Base-by-base conservation (phyloP, 2,888 invertebrate genomes). In the Cheiracanthium punctorium region DNA sequence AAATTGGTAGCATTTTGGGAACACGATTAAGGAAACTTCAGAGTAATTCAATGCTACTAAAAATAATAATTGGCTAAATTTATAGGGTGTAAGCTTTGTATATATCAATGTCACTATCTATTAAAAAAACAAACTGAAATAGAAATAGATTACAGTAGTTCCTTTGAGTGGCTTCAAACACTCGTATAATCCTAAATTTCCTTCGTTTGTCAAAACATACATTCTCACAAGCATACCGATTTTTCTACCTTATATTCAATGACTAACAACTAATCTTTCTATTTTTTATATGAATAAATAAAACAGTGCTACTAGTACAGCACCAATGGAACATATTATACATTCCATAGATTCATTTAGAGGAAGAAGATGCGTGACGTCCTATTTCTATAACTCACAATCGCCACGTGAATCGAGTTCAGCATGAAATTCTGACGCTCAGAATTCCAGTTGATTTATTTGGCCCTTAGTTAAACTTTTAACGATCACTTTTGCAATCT, bases 221-320 rank as follows among this genome's bases (percentile, higher is more conserved):
- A 87, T 77, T 77, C 81, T 77, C 81, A 87, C 87, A 87, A 81
- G 76, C 87, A 87, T 87, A 72, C 81, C 75, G 81, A 75, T 41
- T 72, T n/a, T 70, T 75, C 74, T 80, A 37, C 75, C 80, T 64
- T 71, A 80, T 86, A 86, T 81, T 87, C 81, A 81, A 77, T 81
- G 81, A 87, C 81, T 87, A 81, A 87, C 81, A 87, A 81, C 87
- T 87, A 87, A 81, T 87, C 76, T 76, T 87, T 73, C 87, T 87
- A 87, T 86, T 58, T 69, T 76, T 87, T 87, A 87, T 81, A 72
- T 87, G 76, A 87, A 81, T 87, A 87, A 87, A 87, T 81, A 87
- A 87, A 87, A 87, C 87, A 87, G 87, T 87, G 87, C 87, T 77
- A 76, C 80, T 80, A 81, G 73, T 52, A 67, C 81, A 87, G 87